These are phyloP conservation scores for Ochotona princeps DNA, from an alignment of 2,113 vertebrate genomes.

Conservation along the genomic window DNA sequence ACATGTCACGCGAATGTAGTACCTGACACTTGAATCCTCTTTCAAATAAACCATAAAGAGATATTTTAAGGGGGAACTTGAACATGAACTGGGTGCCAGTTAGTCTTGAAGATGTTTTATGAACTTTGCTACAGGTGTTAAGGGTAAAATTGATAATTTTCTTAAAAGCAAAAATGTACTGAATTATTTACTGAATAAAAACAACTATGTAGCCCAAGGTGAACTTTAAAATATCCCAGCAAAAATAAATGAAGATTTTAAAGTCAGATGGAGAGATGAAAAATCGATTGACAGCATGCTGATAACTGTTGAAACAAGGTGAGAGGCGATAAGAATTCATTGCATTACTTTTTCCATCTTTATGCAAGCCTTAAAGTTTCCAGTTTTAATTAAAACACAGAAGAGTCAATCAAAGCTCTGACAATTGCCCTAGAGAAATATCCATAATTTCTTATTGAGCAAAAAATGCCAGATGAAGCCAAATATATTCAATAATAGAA, in stretches of 20 bases:
- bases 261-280: neutral
- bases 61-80: neutral
- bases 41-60: constrained; percentile 22
- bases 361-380: neutral
- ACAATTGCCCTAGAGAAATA: constrained; percentile 7
- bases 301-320: neutral
- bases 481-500: neutral
- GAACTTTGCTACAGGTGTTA: constrained; percentile 21
- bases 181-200: constrained; percentile 6
- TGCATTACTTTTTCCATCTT: neutral
- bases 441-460: neutral
- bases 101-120: neutral
- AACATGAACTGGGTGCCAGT: neutral
- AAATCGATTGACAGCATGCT: neutral
- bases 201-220: neutral
- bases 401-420: constrained; percentile 29
- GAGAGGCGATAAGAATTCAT: neutral
- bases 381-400: neutral
- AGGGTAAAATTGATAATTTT: neutral
- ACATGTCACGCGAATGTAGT: neutral
- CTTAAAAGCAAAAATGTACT: neutral
- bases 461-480: constrained; percentile 10
- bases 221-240: constrained; percentile 19
- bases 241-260: constrained; percentile 32
- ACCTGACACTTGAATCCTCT: neutral